These are phyloP conservation scores for Meriones psammophilus DNA, from an alignment of 2,797 vertebrate genomes.

Conservation along the genomic window DNA sequence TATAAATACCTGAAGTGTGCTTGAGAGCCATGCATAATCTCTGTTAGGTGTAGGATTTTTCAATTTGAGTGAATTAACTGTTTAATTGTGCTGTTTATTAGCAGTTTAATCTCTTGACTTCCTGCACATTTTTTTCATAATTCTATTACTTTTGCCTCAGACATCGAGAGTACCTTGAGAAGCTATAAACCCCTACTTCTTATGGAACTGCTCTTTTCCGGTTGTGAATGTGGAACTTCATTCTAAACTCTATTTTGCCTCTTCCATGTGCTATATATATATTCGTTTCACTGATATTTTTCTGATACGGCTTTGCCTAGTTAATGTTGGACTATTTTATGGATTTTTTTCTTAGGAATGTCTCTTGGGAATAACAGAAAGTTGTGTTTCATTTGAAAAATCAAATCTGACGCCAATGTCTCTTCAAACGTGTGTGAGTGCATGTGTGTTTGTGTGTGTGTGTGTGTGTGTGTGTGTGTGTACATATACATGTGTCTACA, in stretches of 20 bases:
- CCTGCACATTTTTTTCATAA: conserved; percentile 38
- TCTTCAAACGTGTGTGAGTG: not conserved
- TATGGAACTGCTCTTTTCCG: not conserved
- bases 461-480: not conserved
- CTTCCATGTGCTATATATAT: not conserved
- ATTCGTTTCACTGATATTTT: not conserved
- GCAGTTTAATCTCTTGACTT: conserved; percentile 37
- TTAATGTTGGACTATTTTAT: conserved; percentile 27
- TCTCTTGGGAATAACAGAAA: conserved; percentile 18
- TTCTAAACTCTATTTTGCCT: not conserved
- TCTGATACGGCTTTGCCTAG: conserved; percentile 7
- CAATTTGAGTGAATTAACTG: not conserved
- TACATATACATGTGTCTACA: not conserved
- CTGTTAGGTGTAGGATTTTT: not conserved
- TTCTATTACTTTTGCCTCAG: conserved; percentile 30
- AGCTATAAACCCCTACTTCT: not conserved
- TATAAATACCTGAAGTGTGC: conserved; percentile 3
- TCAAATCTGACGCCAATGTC: not conserved
- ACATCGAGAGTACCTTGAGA: not conserved
- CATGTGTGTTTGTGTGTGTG: not conserved
- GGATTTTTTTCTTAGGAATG: not conserved
- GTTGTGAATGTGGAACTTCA: not conserved
- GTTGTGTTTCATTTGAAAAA: conserved; percentile 45
- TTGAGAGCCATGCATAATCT: conserved; percentile 11
- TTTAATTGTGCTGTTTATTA: conserved; percentile 1